Conservation (phyloP, 2,888 invertebrate genomes). For the Oithona nana region DNA sequence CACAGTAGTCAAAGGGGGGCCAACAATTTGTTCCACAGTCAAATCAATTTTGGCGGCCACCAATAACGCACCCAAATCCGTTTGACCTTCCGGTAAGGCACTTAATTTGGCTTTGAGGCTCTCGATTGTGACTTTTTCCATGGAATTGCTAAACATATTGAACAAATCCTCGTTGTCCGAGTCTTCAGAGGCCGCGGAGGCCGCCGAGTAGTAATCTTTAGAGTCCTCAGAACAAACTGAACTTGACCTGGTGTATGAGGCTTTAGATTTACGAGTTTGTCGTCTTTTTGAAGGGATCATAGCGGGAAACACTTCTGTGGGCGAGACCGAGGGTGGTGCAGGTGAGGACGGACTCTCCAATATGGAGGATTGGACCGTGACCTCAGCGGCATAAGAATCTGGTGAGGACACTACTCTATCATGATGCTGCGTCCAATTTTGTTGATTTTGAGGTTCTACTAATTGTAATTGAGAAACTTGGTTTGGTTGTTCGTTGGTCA, state of each 20-base stretch:
- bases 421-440: neutral
- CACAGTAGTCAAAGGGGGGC: constrained; percentile 5
- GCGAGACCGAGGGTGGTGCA: neutral
- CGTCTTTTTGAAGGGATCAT: neutral
- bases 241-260: neutral
- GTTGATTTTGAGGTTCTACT: neutral
- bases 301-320: neutral
- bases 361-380: neutral
- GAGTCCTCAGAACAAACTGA: neutral
- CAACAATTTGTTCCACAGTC: constrained; percentile 13
- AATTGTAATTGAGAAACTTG: neutral
- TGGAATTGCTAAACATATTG: neutral
- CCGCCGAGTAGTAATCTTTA: neutral
- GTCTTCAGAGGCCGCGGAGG: neutral
- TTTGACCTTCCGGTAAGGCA: constrained; percentile 8
- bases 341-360: neutral
- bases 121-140: constrained; percentile 4
- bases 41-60: constrained; percentile 2
- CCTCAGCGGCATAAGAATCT: neutral
- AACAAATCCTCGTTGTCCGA: neutral
- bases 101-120: neutral
- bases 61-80: constrained; percentile 3
- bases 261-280: neutral
- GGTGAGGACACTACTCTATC: neutral
- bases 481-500: neutral